Base-by-base conservation (phyloP, 2,113 vertebrate genomes). In the Ursus arctos region DNA sequence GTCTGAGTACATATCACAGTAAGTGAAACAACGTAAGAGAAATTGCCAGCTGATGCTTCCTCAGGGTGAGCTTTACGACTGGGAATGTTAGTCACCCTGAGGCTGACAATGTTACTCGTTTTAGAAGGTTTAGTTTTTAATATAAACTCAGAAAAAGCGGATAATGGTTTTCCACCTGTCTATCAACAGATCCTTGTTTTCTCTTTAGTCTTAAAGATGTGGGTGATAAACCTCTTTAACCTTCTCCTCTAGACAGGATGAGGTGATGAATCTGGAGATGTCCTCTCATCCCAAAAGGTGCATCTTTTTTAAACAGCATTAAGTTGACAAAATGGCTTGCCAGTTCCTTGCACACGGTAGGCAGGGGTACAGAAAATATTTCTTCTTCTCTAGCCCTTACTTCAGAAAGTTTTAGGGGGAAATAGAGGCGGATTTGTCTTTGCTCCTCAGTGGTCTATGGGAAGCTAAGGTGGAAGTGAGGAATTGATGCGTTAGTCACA, bases 71-170 rank as follows among this genome's bases (percentile, higher is more conserved):
- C 72, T 79, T 51, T 51, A 47, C 26, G 43, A 55, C 72, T 21
- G 11, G 47, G 53, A 91, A 36, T 65, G 40, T 77, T 82, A 40
- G 40, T 88, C 55, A 83, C 31, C 74, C 18, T 36, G n/a, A 87
- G 21, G 36, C 47, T 72, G 67, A 94, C 95, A 83, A 47, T 95
- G 53, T 65, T 57, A 59, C 28, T 87, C 33, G 3, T 67, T 92
- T 95, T 63, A 77, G 92, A 96, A 93, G 47, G 1, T 36, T 55
- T 55, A 14, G 69, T 67, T 97, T 91, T 77, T 71, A 79, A 79
- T 43, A 72, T 65, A 51, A 92, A 4, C 47, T 92, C 33, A 87
- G 59, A 51, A 55, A 13, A 69, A 33, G 33, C 63, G 4, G 18
- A 21, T 87, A 55, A 53, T 74, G 43, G 26, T 65, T 4, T 91